A percentile compares a stretch with the other conserved stretches of the same genome.
Conservation (phyloP, 2,888 invertebrate genomes). For the Polyploca ridens region DNA sequence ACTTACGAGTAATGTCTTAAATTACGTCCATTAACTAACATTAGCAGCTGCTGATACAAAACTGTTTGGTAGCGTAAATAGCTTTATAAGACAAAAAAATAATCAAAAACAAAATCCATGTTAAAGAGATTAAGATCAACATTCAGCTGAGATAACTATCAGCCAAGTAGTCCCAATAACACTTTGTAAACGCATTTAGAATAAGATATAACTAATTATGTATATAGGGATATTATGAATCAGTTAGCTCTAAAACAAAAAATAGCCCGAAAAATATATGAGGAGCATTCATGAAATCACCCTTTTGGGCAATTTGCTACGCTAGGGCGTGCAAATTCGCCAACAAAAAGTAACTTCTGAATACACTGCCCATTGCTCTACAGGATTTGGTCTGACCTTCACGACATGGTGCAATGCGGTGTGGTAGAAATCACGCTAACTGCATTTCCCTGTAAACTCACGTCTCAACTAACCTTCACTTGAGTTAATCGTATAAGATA, state of each 20-base stretch:
- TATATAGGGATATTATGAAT: no score
- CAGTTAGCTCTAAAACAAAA: background rate
- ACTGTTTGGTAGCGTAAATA: no score
- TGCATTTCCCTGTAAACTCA: conserved; percentile 53
- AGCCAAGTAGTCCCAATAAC: no score
- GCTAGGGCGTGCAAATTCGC: conserved; percentile 7
- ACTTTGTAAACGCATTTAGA: no score
- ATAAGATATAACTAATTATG: no score
- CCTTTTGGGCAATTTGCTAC: background rate
- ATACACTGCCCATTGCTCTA: conserved; percentile 44
- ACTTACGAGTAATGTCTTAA: no score
- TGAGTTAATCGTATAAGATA: conserved; percentile 38
- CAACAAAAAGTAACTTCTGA: conserved; percentile 28
- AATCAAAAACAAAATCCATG: no score
- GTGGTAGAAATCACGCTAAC: conserved; percentile 65
- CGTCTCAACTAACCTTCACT: conserved; percentile 57
- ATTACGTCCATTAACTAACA: background rate
- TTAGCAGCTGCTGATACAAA: background rate
- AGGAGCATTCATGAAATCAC: background rate
- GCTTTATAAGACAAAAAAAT: no score
- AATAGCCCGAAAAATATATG: background rate
- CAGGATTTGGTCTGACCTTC: conserved; percentile 72
- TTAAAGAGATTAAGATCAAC: no score
- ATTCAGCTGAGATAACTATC: no score
- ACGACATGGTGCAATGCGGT: conserved; percentile 73